Evolutionary conservation across 2,113 vertebrate genomes (phyloP).

Genomic region (Stercorarius parasiticus): DNA sequence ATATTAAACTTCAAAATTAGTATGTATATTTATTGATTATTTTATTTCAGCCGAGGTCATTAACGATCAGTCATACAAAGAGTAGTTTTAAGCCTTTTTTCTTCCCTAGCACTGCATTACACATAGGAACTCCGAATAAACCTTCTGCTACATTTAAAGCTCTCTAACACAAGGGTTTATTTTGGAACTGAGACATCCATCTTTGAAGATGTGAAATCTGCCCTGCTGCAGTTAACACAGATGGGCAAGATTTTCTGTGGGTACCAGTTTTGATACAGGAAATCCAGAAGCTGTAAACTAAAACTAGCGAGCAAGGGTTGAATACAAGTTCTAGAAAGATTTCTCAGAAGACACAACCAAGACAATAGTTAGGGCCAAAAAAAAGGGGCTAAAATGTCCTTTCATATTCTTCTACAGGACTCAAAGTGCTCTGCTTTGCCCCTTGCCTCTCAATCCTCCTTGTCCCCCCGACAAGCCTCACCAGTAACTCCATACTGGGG

Average conservation of each 20-base stretch:
- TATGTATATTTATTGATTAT: background rate
- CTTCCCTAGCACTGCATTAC: background rate
- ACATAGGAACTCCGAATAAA: background rate
- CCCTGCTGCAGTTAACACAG: background rate
- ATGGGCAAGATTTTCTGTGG: background rate
- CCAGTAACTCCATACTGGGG: background rate
- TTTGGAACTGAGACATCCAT: background rate
- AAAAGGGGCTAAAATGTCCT: background rate
- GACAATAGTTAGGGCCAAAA: background rate
- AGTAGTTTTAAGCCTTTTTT: background rate
- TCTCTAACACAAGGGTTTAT: background rate
- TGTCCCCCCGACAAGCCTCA: accelerated
- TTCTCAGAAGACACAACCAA: background rate
- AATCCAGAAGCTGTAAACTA: background rate
- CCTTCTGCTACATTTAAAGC: background rate
- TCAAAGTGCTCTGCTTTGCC: background rate
- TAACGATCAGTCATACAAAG: background rate
- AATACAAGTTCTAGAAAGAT: background rate
- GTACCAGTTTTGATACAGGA: background rate
- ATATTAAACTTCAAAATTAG: slow-evolving; percentile 15
- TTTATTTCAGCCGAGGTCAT: background rate
- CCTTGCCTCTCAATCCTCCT: background rate
- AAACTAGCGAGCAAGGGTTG: background rate
- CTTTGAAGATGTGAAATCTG: background rate
- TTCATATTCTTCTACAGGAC: background rate